Base-by-base conservation (phyloP, 2,888 invertebrate genomes). In the Lobophora halterata region DNA sequence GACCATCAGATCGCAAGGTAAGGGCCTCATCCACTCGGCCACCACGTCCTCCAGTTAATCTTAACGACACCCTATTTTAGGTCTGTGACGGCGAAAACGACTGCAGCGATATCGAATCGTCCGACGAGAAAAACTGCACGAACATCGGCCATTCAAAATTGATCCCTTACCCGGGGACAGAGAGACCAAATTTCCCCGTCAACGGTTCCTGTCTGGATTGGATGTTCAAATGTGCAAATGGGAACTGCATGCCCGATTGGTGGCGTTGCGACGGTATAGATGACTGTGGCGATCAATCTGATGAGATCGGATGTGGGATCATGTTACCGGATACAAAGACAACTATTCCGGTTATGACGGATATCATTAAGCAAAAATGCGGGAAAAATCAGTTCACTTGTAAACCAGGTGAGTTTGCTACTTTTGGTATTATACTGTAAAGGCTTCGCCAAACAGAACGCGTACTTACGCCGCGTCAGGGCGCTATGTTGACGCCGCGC, bases 221-320 rank as follows among this genome's bases (percentile, higher is more conserved):
- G 93, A 94, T 94, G 94, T 95, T 93, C 65, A 90, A 88, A 52
- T 95, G 95, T 59, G 77, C 86, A 8, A 93, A 92, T 54, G 89
- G 78, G 5, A 91, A 91, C 66, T 94, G 94, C 60, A 87, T 94
- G 25, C 94, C 94, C 0, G 90, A 91, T 48, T 93, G 93, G 92
- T 94, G 94, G 95, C 91, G 93, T 48, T 95, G 95, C 62, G 95
- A 95, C 61, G 90, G 78, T 0, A 91, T 93, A 1, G 89, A 92
- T 54, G 95, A 95, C 58, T 95, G 95, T 51, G 92, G 90, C 0
- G 94, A 95, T 51, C 88, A 88, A 20, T 92, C 92, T 0, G 95
- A 95, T 61, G 95, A 95, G 65, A 49, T 89, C 0, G 93, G 92
- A 0, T 93, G 91, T 43, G 81, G 77, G 5, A 33, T 65, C 18